Conservation (phyloP, 2,113 vertebrate genomes). For the Pungitius pungitius region DNA sequence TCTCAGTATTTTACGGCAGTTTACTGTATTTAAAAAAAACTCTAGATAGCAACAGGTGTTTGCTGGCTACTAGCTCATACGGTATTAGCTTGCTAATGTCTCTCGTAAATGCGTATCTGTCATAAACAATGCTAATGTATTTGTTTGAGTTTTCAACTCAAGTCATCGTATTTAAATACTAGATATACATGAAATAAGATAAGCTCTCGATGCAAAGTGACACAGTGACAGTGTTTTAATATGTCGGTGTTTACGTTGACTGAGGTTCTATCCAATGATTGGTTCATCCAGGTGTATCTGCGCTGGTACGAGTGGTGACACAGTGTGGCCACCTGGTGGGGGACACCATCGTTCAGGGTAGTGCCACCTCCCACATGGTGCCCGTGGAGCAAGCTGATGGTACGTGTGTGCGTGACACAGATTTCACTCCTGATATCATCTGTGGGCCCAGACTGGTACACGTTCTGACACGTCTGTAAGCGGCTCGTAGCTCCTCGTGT, state of each 20-base stretch:
- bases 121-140: not conserved
- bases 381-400: slow-evolving; percentile 89
- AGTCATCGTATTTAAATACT: not conserved
- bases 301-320: slow-evolving; percentile 85
- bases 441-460: not conserved
- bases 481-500: not conserved
- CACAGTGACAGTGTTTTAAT: not conserved
- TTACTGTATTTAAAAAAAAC: too few relatives aligned
- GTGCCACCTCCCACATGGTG: slow-evolving; percentile 89
- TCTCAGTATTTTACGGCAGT: not conserved
- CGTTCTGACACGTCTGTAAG: slow-evolving; percentile 21
- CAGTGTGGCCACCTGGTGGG: slow-evolving; percentile 90
- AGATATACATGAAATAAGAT: not conserved
- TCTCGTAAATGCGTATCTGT: not conserved
- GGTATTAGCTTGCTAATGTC: not conserved
- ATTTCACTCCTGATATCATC: slow-evolving; percentile 18
- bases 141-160: not conserved
- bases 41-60: not conserved
- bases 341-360: slow-evolving; percentile 89
- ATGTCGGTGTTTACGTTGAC: not conserved
- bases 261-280: not conserved
- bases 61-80: not conserved
- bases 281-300: slow-evolving; percentile 77
- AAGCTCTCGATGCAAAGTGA: not conserved
- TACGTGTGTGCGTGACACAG: slow-evolving; percentile 69